These are phyloP conservation scores for Acrobasis consociella DNA, from an alignment of 2,888 invertebrate genomes.

Conservation along the genomic window DNA sequence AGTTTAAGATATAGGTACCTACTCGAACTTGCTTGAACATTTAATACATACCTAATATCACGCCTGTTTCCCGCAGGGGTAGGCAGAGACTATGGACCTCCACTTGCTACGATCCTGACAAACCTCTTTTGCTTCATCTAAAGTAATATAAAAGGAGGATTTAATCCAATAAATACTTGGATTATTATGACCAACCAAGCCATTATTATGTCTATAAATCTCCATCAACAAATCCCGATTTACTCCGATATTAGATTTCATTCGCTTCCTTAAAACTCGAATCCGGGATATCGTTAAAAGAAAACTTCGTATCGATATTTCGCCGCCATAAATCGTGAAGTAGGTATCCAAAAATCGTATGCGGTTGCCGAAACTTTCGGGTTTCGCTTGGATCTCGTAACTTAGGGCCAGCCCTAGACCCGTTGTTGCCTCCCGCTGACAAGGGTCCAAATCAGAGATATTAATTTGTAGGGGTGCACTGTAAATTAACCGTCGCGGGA, in stretches of 20 bases:
- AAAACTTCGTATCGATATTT: conserved; percentile 10
- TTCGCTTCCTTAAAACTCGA: conserved; percentile 2
- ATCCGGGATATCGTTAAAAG: conserved; percentile 12
- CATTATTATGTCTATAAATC: background rate
- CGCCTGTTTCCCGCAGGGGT: too few relatives aligned
- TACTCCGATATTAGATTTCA: conserved; percentile 9
- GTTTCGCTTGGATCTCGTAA: conserved; percentile 30
- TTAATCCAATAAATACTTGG: background rate
- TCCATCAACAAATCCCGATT: conserved; percentile 3
- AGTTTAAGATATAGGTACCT: too few relatives aligned
- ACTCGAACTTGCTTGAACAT: too few relatives aligned
- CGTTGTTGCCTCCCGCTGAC: conserved; percentile 60
- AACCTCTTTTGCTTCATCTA: too few relatives aligned
- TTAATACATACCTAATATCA: too few relatives aligned
- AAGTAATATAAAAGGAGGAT: background rate
- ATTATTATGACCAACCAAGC: background rate
- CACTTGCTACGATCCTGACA: too few relatives aligned
- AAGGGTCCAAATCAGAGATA: conserved; percentile 80
- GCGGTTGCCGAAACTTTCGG: conserved; percentile 2
- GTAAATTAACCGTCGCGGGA: conserved; percentile 76
- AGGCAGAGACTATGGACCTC: too few relatives aligned
- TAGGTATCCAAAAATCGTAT: conserved; percentile 7
- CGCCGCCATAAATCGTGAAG: conserved; percentile 13
- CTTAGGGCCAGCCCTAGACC: conserved; percentile 44
- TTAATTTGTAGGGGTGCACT: conserved; percentile 77